A percentile compares a stretch with the other conserved stretches of the same genome.
Evolutionary conservation across 2,888 invertebrate species (phyloP).

Genomic region (Drosophila cognata): DNA sequence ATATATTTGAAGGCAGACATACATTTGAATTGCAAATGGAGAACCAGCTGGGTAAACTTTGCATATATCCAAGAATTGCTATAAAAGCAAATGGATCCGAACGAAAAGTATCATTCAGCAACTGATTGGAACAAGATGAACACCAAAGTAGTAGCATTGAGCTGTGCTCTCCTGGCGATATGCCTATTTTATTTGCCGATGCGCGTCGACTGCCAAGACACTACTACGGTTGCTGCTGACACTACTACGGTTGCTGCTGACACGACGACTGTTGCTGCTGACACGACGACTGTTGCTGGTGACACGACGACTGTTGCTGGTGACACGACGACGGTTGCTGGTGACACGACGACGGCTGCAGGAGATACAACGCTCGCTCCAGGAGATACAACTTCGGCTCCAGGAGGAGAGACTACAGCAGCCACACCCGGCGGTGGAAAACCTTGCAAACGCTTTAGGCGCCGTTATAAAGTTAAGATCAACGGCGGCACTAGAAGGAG

Average conservation of each 20-base stretch:
- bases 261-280: rapidly evolving
- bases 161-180: conserved; percentile 35
- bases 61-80: not conserved
- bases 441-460: rapidly evolving
- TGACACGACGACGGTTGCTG: not conserved
- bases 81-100: conserved; percentile 15
- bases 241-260: not conserved
- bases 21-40: not conserved
- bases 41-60: conserved; percentile 7
- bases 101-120: conserved; percentile 26
- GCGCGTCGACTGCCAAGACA: not conserved
- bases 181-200: conserved; percentile 22
- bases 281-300: not conserved
- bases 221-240: not conserved
- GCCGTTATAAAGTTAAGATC: rapidly evolving
- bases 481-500: not conserved
- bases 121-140: conserved; percentile 25
- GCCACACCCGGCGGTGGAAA: not conserved
- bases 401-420: not conserved
- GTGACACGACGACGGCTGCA: too few relatives aligned
- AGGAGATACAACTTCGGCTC: not conserved
- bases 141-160: conserved; percentile 1
- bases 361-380: not conserved
- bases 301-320: not conserved
- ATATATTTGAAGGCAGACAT: not conserved